Evolutionary conservation across 2,888 invertebrate genomes (phyloP).

Genomic region (Trissolcus brochymenae): DNA sequence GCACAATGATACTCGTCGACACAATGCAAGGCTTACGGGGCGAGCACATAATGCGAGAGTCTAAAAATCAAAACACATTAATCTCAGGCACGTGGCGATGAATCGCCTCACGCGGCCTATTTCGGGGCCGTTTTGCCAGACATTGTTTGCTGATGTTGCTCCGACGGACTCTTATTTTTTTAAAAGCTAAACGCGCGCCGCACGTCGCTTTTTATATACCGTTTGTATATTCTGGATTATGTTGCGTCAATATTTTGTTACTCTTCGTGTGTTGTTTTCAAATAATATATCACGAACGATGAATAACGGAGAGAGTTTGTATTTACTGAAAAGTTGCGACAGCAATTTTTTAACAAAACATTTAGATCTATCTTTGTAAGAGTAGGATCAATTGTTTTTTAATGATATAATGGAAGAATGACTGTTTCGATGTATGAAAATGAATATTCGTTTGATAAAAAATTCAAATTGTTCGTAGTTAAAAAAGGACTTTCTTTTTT

Average conservation of each 20-base stretch:
- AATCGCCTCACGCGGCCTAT: slow-evolving; percentile 68
- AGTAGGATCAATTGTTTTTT: neutral
- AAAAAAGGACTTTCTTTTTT: neutral
- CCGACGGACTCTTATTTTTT: slow-evolving; percentile 51
- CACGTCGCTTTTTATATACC: slow-evolving; percentile 28
- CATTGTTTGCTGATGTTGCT: slow-evolving; percentile 48
- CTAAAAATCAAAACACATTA: slow-evolving; percentile 77
- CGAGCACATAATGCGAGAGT: slow-evolving; percentile 70
- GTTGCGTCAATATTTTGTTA: slow-evolving; percentile 51
- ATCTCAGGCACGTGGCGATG: slow-evolving; percentile 74
- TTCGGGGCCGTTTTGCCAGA: slow-evolving; percentile 53
- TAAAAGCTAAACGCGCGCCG: slow-evolving; percentile 45
- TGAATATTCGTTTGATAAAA: neutral
- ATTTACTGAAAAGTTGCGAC: slow-evolving; percentile 16
- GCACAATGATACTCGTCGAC: slow-evolving; percentile 57
- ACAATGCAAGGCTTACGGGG: slow-evolving; percentile 67
- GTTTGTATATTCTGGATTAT: slow-evolving; percentile 50
- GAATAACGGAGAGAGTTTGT: slow-evolving; percentile 17
- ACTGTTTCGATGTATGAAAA: neutral
- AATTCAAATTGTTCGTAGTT: neutral
- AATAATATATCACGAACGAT: slow-evolving; percentile 35
- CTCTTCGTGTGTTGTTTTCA: slow-evolving; percentile 36
- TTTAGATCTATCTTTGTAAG: neutral
- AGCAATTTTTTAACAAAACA: neutral
- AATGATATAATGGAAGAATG: neutral